Evolutionary conservation across 35 echinoderm and acorn worm genomes (phyloP), one percentile per base, ranked within the genome.

Genomic region (Stichopus chloronotus): DNA sequence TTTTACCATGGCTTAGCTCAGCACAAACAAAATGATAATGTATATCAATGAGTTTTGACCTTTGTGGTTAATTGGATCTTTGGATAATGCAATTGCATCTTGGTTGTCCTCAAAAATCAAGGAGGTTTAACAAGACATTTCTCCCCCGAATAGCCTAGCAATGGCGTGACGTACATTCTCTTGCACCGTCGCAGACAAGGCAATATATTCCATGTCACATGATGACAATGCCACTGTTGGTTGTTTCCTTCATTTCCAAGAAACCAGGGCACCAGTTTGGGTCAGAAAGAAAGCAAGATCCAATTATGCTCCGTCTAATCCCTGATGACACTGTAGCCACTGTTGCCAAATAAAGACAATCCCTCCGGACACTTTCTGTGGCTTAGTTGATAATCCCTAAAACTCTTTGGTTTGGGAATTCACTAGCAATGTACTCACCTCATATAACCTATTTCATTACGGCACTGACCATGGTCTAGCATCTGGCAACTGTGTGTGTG

Each of bases 61-160:
- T 92, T 92, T 92, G 78, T 12, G 91, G 63, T 60, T 84, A 20
- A 92, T 59, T 52, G 91, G 91, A 55, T 92, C 55, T 76, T 92
- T 92, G 43, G 79, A n/a, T 92, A 92, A 84, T 8, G 91, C 91
- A 83, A 92, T 92, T 17, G 91, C 58, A 57, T 80, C 91, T 76
- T 92, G 91, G 58, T 88, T 93, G 82, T 94, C 92, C 58, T 90
- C 84, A 78, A 90, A 90, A 81, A 94, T 94, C 56, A 63, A 5
- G 25, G 72, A 17, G 71, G 78, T 43, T 43, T 60, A 79, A 8
- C n/a, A 52, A 58, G 52, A 30, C 80, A 52, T 52, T 80, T 24
- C 25, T 58, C 30, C 5, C 57, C 71, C 63, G 90, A 63, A 63
- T 69, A 23, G 59, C 55, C 55, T 82, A 89, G 90, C 57, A 94